Evolutionary conservation across 1,140 invertebrate species (phyloP).

Genomic region (Diorhabda elongata): DNA sequence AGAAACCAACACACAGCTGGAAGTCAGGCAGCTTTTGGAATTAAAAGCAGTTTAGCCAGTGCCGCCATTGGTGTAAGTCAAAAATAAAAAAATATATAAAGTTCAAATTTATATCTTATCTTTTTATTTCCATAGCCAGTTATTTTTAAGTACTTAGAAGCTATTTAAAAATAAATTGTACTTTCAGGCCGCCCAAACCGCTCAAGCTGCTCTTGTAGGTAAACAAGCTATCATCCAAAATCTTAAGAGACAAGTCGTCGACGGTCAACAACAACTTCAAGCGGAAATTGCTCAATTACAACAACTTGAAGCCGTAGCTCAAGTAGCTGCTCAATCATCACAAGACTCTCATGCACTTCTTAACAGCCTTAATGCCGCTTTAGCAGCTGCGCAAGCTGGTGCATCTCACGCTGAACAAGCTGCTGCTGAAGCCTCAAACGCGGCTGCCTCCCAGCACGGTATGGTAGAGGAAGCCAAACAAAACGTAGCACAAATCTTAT

Average conservation of each 20-base stretch:
- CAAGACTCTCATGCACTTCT: slow-evolving; percentile 30
- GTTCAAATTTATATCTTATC: no score
- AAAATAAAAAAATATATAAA: not conserved
- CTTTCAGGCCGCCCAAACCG: slow-evolving; percentile 34
- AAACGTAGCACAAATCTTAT: slow-evolving; percentile 22
- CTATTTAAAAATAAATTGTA: no score
- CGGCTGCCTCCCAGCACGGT: slow-evolving; percentile 30
- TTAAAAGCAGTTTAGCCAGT: not conserved
- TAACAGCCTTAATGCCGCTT: slow-evolving; percentile 25
- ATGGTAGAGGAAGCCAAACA: slow-evolving; percentile 36
- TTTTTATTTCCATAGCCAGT: no score
- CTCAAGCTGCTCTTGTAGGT: slow-evolving; percentile 37
- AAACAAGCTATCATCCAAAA: slow-evolving; percentile 35
- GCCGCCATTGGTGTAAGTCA: slow-evolving; percentile 6
- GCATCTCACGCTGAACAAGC: slow-evolving; percentile 25
- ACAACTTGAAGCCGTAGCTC: slow-evolving; percentile 29
- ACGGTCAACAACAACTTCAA: slow-evolving; percentile 31
- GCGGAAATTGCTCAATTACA: slow-evolving; percentile 32
- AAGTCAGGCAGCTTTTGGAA: not conserved
- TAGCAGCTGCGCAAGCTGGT: slow-evolving; percentile 31
- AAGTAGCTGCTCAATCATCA: slow-evolving; percentile 27
- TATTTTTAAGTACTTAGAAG: no score
- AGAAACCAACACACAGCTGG: not conserved
- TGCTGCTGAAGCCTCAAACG: slow-evolving; percentile 32
- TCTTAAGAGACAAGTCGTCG: slow-evolving; percentile 29